Conservation (phyloP, 2,888 invertebrate genomes). For the Lathronympha strigana region DNA sequence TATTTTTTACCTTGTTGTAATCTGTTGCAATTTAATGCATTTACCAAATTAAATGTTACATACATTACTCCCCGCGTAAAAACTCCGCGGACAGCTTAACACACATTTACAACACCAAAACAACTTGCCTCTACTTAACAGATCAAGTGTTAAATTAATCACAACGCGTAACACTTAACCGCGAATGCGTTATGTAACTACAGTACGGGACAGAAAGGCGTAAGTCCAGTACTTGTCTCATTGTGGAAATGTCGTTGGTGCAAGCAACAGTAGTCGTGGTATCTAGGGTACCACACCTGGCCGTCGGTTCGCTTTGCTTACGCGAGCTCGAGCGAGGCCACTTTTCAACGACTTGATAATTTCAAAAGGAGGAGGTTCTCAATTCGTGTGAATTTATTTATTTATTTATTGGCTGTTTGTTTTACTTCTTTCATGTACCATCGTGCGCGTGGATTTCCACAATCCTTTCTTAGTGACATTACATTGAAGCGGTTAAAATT, state of each 20-base stretch:
- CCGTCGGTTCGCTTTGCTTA: neutral
- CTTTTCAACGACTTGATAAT: neutral
- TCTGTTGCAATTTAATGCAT: no score
- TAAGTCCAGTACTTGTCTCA: neutral
- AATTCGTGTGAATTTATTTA: no score
- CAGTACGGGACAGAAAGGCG: neutral
- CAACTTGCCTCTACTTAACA: slow-evolving; percentile 13
- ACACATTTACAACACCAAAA: slow-evolving; percentile 1
- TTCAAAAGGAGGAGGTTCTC: no score
- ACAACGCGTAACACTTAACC: slow-evolving; percentile 16
- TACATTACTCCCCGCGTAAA: neutral
- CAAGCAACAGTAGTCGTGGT: neutral
- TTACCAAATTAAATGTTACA: neutral
- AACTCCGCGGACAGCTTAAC: neutral
- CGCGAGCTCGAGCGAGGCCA: neutral
- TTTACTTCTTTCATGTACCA: no score
- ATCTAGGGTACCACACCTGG: slow-evolving; percentile 24
- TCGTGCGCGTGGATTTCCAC: no score
- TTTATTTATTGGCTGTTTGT: no score
- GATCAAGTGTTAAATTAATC: slow-evolving; percentile 29
- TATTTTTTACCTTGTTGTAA: no score
- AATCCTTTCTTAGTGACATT: no score
- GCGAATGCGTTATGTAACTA: slow-evolving; percentile 29
- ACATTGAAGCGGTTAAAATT: no score
- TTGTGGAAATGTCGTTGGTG: neutral